These are phyloP conservation scores for Ellobius talpinus DNA, from an alignment of 2,113 vertebrate genomes.

Conservation along the genomic window DNA sequence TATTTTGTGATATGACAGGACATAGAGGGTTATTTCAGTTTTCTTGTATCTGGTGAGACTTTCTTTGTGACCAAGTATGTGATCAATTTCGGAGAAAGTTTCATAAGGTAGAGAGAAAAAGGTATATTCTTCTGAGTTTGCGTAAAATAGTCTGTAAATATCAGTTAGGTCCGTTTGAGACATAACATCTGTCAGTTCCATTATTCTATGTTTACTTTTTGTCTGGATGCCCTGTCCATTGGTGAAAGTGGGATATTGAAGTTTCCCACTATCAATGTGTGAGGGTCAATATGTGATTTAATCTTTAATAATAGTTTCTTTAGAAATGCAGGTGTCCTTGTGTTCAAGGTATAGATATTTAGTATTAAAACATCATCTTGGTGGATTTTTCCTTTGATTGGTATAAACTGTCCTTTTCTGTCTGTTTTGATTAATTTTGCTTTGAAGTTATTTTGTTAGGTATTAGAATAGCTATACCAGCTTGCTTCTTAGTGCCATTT, in stretches of 20 bases:
- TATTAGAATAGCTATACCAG: too few relatives aligned
- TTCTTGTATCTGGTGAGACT: neutral
- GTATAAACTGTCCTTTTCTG: neutral
- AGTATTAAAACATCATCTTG: neutral
- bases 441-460: too few relatives aligned
- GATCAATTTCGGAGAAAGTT: too few relatives aligned
- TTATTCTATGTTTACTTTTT: neutral
- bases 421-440: neutral
- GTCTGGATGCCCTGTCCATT: neutral
- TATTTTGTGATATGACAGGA: neutral
- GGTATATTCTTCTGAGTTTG: too few relatives aligned
- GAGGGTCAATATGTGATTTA: neutral
- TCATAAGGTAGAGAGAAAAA: too few relatives aligned
- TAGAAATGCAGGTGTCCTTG: neutral
- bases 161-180: too few relatives aligned
- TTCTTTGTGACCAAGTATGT: neutral
- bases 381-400: neutral
- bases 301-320: neutral
- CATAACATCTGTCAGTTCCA: too few relatives aligned
- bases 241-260: neutral
- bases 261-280: neutral
- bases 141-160: too few relatives aligned
- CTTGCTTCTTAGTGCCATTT: too few relatives aligned
- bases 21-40: neutral
- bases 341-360: neutral